Conservation (phyloP, 2,113 vertebrate species). For the Dromas ardeola region DNA sequence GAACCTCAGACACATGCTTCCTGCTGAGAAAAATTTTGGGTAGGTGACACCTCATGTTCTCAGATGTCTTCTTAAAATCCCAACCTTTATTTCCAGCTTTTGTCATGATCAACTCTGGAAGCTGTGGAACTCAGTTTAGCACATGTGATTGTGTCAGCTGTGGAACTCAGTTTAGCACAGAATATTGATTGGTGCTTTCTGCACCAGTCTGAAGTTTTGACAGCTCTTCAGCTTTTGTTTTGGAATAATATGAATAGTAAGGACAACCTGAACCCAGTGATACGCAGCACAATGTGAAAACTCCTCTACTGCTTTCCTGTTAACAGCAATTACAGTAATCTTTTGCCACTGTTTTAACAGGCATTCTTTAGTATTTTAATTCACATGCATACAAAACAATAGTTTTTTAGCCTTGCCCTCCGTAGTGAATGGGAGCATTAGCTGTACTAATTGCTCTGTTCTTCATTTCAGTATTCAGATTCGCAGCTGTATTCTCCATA, state of each 20-base stretch:
- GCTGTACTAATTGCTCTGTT: background rate
- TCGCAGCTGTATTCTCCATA: background rate
- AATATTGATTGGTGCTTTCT: background rate
- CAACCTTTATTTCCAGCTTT: background rate
- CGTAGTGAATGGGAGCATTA: background rate
- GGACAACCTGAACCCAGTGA: background rate
- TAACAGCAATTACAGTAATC: background rate
- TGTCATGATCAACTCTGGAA: background rate
- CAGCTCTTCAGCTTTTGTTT: background rate
- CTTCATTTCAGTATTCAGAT: background rate
- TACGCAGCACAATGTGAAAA: background rate
- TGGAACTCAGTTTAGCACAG: background rate
- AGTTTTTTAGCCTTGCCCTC: background rate
- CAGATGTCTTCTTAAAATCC: background rate
- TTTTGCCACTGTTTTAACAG: background rate
- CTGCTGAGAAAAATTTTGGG: background rate
- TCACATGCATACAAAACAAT: background rate
- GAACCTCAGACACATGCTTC: background rate
- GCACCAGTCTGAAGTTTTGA: background rate
- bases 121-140: background rate
- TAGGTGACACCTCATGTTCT: accelerated
- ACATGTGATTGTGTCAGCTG: background rate
- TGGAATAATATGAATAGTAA: background rate
- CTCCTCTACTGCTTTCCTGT: background rate
- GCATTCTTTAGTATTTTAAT: background rate